phyloP scores from a whole-genome alignment of 1,140 invertebrate species.

The Drosophila nikananu region DNA sequence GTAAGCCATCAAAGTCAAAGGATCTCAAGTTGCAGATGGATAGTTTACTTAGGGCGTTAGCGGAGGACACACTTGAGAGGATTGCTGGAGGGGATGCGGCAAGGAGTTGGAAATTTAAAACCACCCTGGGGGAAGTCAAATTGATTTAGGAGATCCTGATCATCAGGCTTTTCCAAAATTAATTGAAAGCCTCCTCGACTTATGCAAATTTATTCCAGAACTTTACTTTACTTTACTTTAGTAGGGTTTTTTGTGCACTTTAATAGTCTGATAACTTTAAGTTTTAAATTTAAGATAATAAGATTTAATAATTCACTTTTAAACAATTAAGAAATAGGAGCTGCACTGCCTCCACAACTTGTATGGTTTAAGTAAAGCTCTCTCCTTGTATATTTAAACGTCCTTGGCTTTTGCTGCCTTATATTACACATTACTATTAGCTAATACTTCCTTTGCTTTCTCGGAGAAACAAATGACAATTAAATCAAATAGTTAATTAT shows the following conservation, averaged over 20 bases:
- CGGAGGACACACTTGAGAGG: conserved; percentile 12
- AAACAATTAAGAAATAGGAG: background rate
- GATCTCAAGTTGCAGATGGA: conserved; percentile 54
- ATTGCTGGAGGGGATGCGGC: background rate
- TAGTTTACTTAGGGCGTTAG: conserved; percentile 25
- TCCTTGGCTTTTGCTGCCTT: no score
- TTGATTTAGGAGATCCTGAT: conserved; percentile 30
- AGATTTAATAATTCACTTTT: background rate
- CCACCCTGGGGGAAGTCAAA: conserved; percentile 5
- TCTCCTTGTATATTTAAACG: background rate
- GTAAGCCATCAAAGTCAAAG: conserved; percentile 44
- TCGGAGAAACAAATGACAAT: conserved; percentile 5
- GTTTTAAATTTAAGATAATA: no score
- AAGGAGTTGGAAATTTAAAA: background rate
- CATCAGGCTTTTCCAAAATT: conserved; percentile 6
- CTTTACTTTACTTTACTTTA: no score
- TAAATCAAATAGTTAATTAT: conserved; percentile 31
- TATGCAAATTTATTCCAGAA: background rate
- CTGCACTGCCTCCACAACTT: no score
- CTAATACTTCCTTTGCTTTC: background rate
- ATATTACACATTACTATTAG: background rate
- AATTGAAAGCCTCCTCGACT: conserved; percentile 1
- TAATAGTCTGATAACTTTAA: background rate
- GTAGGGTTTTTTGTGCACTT: background rate
- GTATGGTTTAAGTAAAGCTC: no score